A percentile compares a stretch with the other conserved stretches of the same genome.
Evolutionary conservation across 92 coral and sea anemone genomes (phyloP).

Genomic region (Paramuricea clavata): DNA sequence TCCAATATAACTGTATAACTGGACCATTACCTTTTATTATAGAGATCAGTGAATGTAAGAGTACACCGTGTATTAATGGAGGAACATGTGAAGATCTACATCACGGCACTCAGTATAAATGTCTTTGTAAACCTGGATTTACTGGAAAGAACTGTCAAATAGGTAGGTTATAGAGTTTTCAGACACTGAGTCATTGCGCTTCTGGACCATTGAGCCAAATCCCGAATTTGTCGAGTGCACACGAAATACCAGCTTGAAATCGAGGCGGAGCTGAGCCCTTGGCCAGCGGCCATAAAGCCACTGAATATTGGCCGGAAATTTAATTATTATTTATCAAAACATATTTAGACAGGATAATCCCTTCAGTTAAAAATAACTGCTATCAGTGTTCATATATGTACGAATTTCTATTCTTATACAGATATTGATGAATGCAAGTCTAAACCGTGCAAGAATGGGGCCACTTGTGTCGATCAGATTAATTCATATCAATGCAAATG

Average conservation of each 20-base stretch:
- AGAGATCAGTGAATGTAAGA: constrained; percentile 51
- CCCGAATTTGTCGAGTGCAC: too few species aligned
- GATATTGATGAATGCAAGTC: constrained; percentile 20
- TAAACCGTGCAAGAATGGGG: constrained; percentile 34
- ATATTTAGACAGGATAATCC: too few species aligned
- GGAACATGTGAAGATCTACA: constrained; percentile 46
- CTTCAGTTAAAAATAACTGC: too few species aligned
- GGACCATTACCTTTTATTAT: neutral
- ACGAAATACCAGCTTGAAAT: too few species aligned
- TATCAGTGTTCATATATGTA: neutral
- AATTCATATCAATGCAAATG: constrained; percentile 11
- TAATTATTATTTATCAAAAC: too few species aligned
- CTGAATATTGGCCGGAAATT: too few species aligned
- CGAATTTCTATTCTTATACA: constrained; percentile 2
- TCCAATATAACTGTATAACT: constrained; percentile 1
- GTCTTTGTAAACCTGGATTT: constrained; percentile 37
- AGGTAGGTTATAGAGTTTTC: neutral
- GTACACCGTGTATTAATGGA: constrained; percentile 45
- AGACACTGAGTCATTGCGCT: too few species aligned
- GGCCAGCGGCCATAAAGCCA: too few species aligned
- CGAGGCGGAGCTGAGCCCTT: too few species aligned
- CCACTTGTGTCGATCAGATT: constrained; percentile 10
- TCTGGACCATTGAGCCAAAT: too few species aligned
- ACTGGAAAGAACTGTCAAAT: constrained; percentile 41
- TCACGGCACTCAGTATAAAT: constrained; percentile 25